Base-by-base conservation (phyloP, 2,797 vertebrate genomes). In the Coendou prehensilis region DNA sequence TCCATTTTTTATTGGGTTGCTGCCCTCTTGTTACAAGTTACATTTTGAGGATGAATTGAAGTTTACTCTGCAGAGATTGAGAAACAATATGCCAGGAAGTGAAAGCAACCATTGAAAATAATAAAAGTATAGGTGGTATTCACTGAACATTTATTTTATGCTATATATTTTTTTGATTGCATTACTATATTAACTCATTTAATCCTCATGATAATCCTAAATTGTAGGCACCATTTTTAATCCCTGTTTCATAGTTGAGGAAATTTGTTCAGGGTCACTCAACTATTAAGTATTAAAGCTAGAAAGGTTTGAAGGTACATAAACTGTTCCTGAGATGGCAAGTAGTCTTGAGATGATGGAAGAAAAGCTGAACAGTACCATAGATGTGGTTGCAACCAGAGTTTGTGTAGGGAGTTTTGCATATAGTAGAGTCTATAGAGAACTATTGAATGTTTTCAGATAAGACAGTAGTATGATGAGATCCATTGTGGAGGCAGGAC, bases 41-140 rank as follows among this genome's bases (percentile, higher is more conserved):
- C 52, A 79, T 87, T 59, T 71, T 94, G n/a, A 87, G 78, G 41
- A 52, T 59, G 17, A 96, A 64, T 88, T 96, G 57, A 93, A 59
- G 52, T 93, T 86, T 95, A 78, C 33, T 45, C 7, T 52, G 2
- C 41, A 90, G 50, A 73, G 23, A 82, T 33, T 63, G 64, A 78
- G 78, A 64, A 95, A 37, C n/a, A 89, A 45, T 14, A 56, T 87
- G 15, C 3, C 76, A 57, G 50, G 23, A 86, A 95, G 17, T 87
- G 5, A 94, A 94, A 82, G 26, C n/a, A 75, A 11, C 50, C 84
- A 50, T 79, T 79, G 47, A 94, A 96, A 90, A 90, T 83, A 91
- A 79, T 64, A 84, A 73, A 82, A 87, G 67, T 75, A 84, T 45
- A 54, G 10, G 13, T 93, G 37, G 6, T 9, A 89, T 71, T 96